Base-by-base conservation (phyloP, 2,888 invertebrate species). In the Phalera bucephala region DNA sequence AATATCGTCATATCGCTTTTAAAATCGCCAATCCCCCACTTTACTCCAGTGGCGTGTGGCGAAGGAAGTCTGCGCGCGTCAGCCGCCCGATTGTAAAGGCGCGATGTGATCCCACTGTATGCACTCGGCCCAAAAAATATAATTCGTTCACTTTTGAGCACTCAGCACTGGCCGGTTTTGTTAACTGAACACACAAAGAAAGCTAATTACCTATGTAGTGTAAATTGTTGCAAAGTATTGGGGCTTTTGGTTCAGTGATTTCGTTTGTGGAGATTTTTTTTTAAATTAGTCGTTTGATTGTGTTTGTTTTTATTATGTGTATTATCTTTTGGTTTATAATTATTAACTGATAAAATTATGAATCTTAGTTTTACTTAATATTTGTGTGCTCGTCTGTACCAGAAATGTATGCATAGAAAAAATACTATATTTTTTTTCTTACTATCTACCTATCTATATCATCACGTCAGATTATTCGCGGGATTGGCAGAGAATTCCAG, bases 31-130 rank as follows among this genome's bases (percentile, higher is more conserved):
- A 7, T 27, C 29, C 13, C 28, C 14, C n/a, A 30, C 33, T 49
- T 40, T 21, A 12, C 35, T 10, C 29, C 34, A 5, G 19, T 7
- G 38, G 42, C 43, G 12, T n/a, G 31, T 47, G 57, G 55, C 66
- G 51, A 57, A 72, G 75, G 65, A 70, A 65, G 79, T 76, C 78
- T 81, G 83, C 49, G 42, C 59, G 58, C 73, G 82, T 79, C 83
- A 80, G 77, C 64, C 66, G 62, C 58, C 45, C 76, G 73, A 77
- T 74, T 75, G 77, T 73, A 80, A 80, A 75, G 77, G 76, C 75
- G 70, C 71, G 70, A 52, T 54, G 58, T 50, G 58, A 66, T 69
- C 61, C 59, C 54, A 57, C 52, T 63, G 64, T 59, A 56, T 62
- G 59, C 60, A 52, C 52, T 55, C 57, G 52, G 47, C 52, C 51